Base-by-base conservation (phyloP, 2,797 vertebrate genomes). In the Novumbra hubbsi region DNA sequence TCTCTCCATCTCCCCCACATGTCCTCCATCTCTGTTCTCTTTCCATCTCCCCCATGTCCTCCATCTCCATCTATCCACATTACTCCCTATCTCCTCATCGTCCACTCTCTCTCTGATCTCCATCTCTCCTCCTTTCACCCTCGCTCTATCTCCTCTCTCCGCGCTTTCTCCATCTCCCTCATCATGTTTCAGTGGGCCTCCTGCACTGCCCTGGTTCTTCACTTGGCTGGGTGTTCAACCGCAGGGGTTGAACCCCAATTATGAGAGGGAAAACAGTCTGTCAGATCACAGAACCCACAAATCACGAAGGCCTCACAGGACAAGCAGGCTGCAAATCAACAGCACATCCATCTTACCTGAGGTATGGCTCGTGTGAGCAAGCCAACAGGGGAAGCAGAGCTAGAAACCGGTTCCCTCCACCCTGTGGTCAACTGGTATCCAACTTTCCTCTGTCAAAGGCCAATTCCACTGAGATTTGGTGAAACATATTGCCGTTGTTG, bases 371-470 rank as follows among this genome's bases (percentile, higher is more conserved):
- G 38, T 24, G 32, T 68, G n/a, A 11, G 11, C 11, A n/a, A n/a
- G 32, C 11, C n/a, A 21, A n/a, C n/a, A 5, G 32, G 5, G 32
- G 65, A 67, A 76, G 66, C 57, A 85, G 85, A 77, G 52, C 86
- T 83, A 84, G 75, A 83, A 21, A 60, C 8, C 50, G 76, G 75
- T 81, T 73, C 83, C 84, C 3, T 2, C 79, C 81, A 81, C 80
- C 84, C 77, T 63, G 82, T 38, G 82, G 84, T 85, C 75, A 74
- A 78, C 38, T 12, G 11, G 57, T 21, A 60, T 27, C 55, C 52
- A 55, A n/a, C n/a, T 55, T 21, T 21, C n/a, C 21, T 24, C 21
- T 60, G 11, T 1, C 21, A 60, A 12, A 60, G 55, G 24, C 21
- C 21, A 24, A 24, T 4, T n/a, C 50, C 50, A 52, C 16, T 4